A percentile compares a stretch with the other conserved stretches of the same genome.
phyloP scores from a whole-genome alignment of 2,113 vertebrate species.

The Poeciliopsis prolifica region DNA sequence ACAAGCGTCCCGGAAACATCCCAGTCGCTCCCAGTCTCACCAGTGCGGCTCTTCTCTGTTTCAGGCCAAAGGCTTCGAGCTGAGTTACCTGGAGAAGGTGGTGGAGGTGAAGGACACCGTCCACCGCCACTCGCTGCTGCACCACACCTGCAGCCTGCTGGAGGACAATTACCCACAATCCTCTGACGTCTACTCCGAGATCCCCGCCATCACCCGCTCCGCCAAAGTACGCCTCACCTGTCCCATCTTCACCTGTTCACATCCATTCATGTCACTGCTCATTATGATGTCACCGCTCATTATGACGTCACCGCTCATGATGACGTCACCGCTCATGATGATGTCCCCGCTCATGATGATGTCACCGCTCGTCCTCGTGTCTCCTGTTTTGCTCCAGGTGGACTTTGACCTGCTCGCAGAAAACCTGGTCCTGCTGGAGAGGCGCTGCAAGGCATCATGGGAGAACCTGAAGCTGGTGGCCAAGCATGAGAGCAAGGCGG shows the following conservation, averaged over 20 bases:
- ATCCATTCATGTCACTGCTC: too few relatives aligned
- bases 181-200: slow-evolving; percentile 93
- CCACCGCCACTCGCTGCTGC: slow-evolving; percentile 90
- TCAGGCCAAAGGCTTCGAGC: slow-evolving; percentile 93
- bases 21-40: too few relatives aligned
- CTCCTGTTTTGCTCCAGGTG: slow-evolving; percentile 73
- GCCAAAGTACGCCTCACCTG: slow-evolving; percentile 82
- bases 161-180: slow-evolving; percentile 89
- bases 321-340: too few relatives aligned
- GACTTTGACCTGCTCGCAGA: slow-evolving; percentile 93
- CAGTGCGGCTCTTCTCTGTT: neutral
- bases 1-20: too few relatives aligned
- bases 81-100: slow-evolving; percentile 96
- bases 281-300: too few relatives aligned
- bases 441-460: slow-evolving; percentile 88
- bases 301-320: too few relatives aligned
- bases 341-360: too few relatives aligned
- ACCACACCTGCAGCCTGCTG: slow-evolving; percentile 91
- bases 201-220: slow-evolving; percentile 88
- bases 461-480: slow-evolving; percentile 90
- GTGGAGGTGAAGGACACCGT: slow-evolving; percentile 96
- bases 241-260: neutral
- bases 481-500: slow-evolving; percentile 87
- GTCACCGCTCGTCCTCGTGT: neutral
- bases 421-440: slow-evolving; percentile 89